Evolutionary conservation across 2,797 vertebrate genomes (phyloP).

Genomic region (Pangasius mekongensis): DNA sequence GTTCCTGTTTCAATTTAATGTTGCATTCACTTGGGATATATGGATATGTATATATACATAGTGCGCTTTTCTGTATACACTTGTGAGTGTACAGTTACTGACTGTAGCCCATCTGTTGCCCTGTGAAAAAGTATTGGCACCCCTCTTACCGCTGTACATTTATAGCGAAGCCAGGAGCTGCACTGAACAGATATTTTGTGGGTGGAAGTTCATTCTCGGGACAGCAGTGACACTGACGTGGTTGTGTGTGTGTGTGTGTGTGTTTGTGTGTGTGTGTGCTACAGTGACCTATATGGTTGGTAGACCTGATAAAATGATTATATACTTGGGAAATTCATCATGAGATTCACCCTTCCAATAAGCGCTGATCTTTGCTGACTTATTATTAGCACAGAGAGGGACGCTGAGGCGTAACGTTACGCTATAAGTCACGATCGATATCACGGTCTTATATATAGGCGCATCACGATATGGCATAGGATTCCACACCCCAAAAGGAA

Average conservation of each 20-base stretch:
- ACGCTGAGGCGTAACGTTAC: neutral
- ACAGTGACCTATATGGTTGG: neutral
- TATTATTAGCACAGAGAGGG: neutral
- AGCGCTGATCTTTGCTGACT: neutral
- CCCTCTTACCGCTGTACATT: neutral
- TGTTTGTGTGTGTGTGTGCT: neutral
- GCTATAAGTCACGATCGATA: slow-evolving; percentile 17
- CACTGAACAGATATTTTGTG: neutral
- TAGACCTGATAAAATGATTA: neutral
- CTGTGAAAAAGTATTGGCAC: neutral
- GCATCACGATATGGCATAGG: slow-evolving; percentile 16
- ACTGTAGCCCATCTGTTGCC: neutral
- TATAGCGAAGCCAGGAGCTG: neutral
- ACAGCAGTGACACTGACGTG: neutral
- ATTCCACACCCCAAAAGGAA: slow-evolving; percentile 29
- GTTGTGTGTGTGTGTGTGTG: neutral
- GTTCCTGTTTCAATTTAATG: slow-evolving; percentile 26
- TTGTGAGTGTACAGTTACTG: neutral
- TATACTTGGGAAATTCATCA: neutral
- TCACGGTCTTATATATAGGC: slow-evolving; percentile 19
- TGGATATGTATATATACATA: neutral
- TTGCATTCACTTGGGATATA: neutral
- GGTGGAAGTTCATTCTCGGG: neutral
- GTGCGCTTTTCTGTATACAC: neutral
- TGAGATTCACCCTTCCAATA: neutral